phyloP scores from a whole-genome alignment of 2,797 vertebrate species.

The Liasis olivaceus region DNA sequence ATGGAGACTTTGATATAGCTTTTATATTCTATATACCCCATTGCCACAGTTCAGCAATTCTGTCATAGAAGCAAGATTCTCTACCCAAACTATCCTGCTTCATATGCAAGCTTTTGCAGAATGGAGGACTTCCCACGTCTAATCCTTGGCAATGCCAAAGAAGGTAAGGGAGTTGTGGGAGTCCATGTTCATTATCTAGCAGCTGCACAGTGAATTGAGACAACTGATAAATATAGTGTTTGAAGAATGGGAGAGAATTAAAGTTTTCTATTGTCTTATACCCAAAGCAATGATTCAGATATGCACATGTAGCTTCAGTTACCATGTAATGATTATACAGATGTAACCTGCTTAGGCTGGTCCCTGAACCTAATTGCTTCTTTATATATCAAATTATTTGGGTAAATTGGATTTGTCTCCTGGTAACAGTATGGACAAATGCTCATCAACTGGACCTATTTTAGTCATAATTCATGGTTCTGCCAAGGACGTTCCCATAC shows the following conservation, averaged over 20 bases:
- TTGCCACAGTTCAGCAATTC: background rate
- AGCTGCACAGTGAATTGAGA: too few species aligned
- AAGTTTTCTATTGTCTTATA: background rate
- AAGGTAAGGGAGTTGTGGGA: too few species aligned
- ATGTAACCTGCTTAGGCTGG: background rate
- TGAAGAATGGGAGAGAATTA: background rate
- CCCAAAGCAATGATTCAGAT: background rate
- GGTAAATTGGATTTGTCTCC: background rate
- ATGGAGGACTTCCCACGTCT: too few species aligned
- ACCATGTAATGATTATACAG: background rate
- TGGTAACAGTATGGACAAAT: background rate
- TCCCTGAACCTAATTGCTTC: background rate
- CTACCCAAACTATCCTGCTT: too few species aligned
- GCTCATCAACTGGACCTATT: background rate
- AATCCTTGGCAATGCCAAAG: too few species aligned
- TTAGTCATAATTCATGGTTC: background rate
- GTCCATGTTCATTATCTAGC: too few species aligned
- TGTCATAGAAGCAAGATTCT: background rate
- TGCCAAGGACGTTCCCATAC: background rate
- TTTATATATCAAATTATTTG: background rate
- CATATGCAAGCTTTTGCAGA: too few species aligned
- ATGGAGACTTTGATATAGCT: background rate
- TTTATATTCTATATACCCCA: background rate
- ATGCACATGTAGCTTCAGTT: background rate
- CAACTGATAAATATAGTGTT: background rate